These are phyloP conservation scores for Polylopha cassiicola DNA, from an alignment of 2,888 invertebrate species.

Conservation along the genomic window DNA sequence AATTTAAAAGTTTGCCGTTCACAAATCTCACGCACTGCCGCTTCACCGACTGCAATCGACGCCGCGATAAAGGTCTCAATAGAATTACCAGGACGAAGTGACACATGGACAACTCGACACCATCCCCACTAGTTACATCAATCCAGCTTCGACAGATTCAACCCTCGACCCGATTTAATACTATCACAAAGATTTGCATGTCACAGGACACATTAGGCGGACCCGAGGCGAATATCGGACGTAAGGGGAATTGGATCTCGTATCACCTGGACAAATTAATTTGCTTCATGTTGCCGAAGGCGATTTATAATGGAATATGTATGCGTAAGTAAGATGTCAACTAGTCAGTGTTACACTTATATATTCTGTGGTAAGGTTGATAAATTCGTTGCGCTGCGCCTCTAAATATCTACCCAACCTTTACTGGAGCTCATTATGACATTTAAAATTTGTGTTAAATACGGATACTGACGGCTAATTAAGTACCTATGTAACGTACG, in stretches of 20 bases:
- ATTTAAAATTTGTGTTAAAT: too few species aligned
- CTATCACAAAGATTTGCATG: slow-evolving; percentile 75
- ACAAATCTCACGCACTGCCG: background rate
- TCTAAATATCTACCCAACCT: too few species aligned
- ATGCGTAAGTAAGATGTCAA: too few species aligned
- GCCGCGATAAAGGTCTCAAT: slow-evolving; percentile 45
- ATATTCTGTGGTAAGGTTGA: too few species aligned
- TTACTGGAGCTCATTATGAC: too few species aligned
- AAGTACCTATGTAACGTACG: too few species aligned
- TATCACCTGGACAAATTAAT: slow-evolving; percentile 36
- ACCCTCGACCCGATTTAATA: slow-evolving; percentile 68
- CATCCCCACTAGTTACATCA: slow-evolving; percentile 57
- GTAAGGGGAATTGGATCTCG: slow-evolving; percentile 48
- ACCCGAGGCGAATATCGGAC: slow-evolving; percentile 51
- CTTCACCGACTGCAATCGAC: slow-evolving; percentile 38
- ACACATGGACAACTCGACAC: slow-evolving; percentile 28
- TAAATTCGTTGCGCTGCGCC: too few species aligned
- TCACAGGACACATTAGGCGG: slow-evolving; percentile 51
- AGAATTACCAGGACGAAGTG: slow-evolving; percentile 52
- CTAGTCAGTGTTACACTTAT: too few species aligned
- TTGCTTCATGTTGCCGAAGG: slow-evolving; percentile 14
- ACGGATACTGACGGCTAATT: too few species aligned
- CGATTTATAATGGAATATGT: slow-evolving; percentile 20
- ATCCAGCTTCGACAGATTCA: slow-evolving; percentile 46
- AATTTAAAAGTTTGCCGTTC: too few species aligned